phyloP scores from a whole-genome alignment of 2,888 invertebrate genomes.

The Ormia ochracea region DNA sequence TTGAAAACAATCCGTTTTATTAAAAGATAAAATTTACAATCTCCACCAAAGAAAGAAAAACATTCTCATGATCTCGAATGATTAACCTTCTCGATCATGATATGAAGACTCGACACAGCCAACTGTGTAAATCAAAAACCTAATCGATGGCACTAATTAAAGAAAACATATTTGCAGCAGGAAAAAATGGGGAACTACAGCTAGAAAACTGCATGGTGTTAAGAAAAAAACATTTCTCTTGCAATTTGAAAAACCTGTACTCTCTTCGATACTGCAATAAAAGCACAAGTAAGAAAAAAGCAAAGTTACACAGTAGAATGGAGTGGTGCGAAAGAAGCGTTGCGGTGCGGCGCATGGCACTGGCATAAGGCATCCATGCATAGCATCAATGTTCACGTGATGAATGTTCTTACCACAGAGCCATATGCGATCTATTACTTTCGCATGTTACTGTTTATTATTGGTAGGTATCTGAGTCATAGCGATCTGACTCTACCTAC shows the following conservation, averaged over 20 bases:
- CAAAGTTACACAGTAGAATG: neutral
- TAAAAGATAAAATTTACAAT: neutral
- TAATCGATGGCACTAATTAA: conserved; percentile 75
- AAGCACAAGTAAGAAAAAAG: neutral
- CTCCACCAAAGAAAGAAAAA: neutral
- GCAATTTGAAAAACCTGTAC: neutral
- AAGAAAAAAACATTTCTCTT: neutral
- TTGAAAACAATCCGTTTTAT: neutral
- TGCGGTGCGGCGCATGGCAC: conserved; percentile 14
- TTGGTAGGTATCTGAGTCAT: conserved; percentile 66
- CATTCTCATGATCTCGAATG: conserved; percentile 56
- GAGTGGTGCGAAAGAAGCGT: conserved; percentile 18
- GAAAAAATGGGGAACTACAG: neutral
- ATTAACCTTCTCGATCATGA: conserved; percentile 55
- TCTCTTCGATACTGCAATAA: neutral
- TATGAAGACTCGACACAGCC: conserved; percentile 16
- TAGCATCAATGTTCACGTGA: conserved; percentile 62
- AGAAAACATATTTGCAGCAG: conserved; percentile 59
- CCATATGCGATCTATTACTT: conserved; percentile 60
- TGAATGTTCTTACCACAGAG: conserved; percentile 55
- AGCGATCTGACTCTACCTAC: conserved; percentile 60
- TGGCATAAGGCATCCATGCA: conserved; percentile 47
- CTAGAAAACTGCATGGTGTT: conserved; percentile 3
- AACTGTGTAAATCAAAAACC: conserved; percentile 70
- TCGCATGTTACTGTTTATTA: conserved; percentile 58